These are phyloP conservation scores for Pterostichus niger DNA, from an alignment of 2,888 invertebrate genomes.

Conservation along the genomic window DNA sequence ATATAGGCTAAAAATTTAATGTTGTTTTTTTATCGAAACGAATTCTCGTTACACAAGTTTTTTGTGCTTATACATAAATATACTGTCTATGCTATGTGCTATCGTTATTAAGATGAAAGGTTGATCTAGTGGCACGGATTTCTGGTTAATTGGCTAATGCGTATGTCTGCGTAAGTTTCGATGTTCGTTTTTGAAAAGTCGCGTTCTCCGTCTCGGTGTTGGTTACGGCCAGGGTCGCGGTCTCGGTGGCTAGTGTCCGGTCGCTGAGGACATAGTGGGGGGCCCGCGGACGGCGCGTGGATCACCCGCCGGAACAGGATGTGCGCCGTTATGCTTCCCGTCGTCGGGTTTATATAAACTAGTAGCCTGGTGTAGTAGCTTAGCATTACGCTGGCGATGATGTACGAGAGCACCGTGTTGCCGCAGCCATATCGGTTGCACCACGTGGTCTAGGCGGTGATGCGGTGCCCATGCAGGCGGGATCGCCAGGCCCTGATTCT, in stretches of 20 bases:
- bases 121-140: conserved; percentile 67
- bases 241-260: conserved; percentile 9
- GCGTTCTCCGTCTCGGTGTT: conserved; percentile 52
- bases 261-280: conserved; percentile 43
- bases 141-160: conserved; percentile 61
- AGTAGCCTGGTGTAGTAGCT: conserved; percentile 4
- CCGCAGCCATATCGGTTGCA: background rate
- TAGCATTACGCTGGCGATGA: conserved; percentile 47
- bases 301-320: conserved; percentile 58
- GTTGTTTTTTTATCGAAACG: conserved; percentile 57
- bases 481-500: conserved; percentile 31
- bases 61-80: conserved; percentile 61
- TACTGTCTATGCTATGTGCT: conserved; percentile 65
- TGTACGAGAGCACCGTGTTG: conserved; percentile 13
- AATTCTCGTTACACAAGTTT: conserved; percentile 65
- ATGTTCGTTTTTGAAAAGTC: conserved; percentile 53
- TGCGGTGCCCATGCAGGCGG: conserved; percentile 20
- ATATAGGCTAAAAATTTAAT: conserved; percentile 71
- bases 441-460: conserved; percentile 13
- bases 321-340: conserved; percentile 53
- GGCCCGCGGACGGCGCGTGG: conserved; percentile 17
- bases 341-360: conserved; percentile 56
- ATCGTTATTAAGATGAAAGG: conserved; percentile 66
- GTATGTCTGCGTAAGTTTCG: conserved; percentile 55
- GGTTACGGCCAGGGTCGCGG: conserved; percentile 6